Percentiles rank a stretch among this genome's conserved stretches.
Conservation (phyloP, 35 echinoderm and acorn worm genomes). For the Lytechinus variegatus region DNA sequence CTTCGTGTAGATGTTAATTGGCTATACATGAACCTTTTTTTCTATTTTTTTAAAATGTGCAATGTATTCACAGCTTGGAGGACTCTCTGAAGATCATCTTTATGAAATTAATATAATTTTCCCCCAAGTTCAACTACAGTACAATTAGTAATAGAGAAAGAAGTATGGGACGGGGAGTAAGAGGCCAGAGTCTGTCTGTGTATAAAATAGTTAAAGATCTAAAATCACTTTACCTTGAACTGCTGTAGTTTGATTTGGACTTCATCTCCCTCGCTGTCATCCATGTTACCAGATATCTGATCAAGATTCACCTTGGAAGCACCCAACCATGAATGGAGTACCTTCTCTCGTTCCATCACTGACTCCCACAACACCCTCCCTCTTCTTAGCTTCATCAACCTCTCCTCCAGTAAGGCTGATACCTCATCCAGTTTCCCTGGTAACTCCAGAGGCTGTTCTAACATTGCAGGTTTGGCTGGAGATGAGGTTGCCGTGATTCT, state of each 20-base stretch:
- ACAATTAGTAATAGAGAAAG: too few species aligned
- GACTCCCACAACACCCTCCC: conserved; percentile 57
- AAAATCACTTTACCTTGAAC: conserved; percentile 60
- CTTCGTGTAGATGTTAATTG: too few species aligned
- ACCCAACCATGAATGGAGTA: conserved; percentile 56
- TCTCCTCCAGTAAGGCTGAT: conserved; percentile 49
- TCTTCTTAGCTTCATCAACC: conserved; percentile 52
- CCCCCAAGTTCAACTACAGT: too few species aligned
- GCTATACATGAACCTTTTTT: too few species aligned
- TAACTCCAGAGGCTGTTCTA: neutral
- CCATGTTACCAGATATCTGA: conserved; percentile 52
- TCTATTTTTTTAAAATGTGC: too few species aligned
- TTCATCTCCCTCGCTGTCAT: conserved; percentile 52
- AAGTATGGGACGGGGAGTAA: too few species aligned
- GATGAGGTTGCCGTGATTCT: conserved; percentile 17
- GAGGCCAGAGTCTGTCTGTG: too few species aligned
- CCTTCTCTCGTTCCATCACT: conserved; percentile 51
- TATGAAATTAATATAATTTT: too few species aligned
- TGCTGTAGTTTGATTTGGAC: conserved; percentile 56
- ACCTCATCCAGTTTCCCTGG: neutral
- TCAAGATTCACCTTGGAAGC: conserved; percentile 50
- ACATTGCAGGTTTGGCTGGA: conserved; percentile 19
- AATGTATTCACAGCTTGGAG: too few species aligned
- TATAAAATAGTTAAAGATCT: too few species aligned
- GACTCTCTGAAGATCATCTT: too few species aligned